Evolutionary conservation across 2,797 vertebrate genomes (phyloP).

Genomic region (Leptodactylus fallax): DNA sequence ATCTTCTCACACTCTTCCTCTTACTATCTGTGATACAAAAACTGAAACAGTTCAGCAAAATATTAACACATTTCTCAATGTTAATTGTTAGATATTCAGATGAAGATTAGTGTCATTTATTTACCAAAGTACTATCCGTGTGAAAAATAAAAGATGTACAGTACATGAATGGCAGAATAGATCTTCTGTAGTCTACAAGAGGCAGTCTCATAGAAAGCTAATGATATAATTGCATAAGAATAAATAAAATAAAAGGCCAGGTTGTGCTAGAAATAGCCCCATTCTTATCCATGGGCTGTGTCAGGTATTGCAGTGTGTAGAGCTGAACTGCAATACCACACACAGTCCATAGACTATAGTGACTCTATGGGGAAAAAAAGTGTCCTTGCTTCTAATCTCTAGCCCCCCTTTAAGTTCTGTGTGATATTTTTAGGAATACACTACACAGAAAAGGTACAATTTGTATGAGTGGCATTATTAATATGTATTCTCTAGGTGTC

Average conservation of each 20-base stretch:
- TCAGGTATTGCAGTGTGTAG: neutral
- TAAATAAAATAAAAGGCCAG: neutral
- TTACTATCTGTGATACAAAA: too few species aligned
- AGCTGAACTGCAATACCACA: too few species aligned
- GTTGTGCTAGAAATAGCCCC: neutral
- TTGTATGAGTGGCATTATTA: neutral
- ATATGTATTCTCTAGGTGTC: neutral
- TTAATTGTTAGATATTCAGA: neutral
- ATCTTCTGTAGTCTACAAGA: neutral
- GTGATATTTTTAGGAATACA: neutral
- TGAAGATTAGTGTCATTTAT: neutral
- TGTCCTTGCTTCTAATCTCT: neutral
- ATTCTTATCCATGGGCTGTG: neutral
- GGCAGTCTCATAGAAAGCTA: neutral
- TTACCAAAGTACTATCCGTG: neutral
- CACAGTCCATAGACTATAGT: neutral
- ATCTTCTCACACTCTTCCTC: neutral
- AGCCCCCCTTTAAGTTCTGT: neutral
- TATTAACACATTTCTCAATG: neutral
- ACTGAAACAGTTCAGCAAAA: neutral
- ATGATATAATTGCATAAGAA: neutral
- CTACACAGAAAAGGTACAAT: neutral
- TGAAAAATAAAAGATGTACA: too few species aligned
- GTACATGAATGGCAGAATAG: neutral
- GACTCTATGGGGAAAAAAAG: neutral